Evolutionary conservation across 2,888 invertebrate species (phyloP), one percentile per base, ranked within the genome.

Genomic region (Trissolcus brochymenae): DNA sequence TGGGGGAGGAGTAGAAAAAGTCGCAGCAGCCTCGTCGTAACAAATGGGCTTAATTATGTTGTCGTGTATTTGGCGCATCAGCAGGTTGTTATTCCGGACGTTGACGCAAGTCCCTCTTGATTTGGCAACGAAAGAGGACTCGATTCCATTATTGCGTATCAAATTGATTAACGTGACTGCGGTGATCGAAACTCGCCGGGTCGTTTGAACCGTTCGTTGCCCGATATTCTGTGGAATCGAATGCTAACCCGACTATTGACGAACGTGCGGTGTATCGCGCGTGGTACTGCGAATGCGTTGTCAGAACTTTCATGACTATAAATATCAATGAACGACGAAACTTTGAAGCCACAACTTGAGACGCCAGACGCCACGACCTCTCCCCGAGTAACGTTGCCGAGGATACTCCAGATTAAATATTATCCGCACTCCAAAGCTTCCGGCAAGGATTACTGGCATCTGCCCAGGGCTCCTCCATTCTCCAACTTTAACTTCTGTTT

Each of bases 341-440:
- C 66, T 78, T 78, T 67, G 71, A 78, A 78, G 78, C 78, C 74
- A 64, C 66, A 74, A 74, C 74, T 78, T 54, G 57, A 74, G 61
- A 70, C 64, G 60, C 78, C 74, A 78, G 74, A 71, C 74, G 61
- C 73, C 67, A 59, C 64, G 55, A 73, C 60, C 74, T 70, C 59
- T 56, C 67, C 14, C 46, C 62, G 68, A 67, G 66, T 72, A 76
- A 62, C 76, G 68, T 62, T 51, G 61, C 70, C 65, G 65, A 71
- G 74, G 70, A 78, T 71, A 71, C 74, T 78, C 70, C 51, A 74
- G 78, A 78, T 78, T 78, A 78, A 78, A 74, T 73, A 78, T 78
- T 78, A 78, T 78, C 77, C 70, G 66, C 57, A 56, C 70, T 78
- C 66, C 57, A 74, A 62, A 78, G 68, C 77, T 73, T 73, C 65